Evolutionary conservation across 2,888 invertebrate species (phyloP), one percentile per base, ranked within the genome.

Genomic region (Calameuta pallipes): DNA sequence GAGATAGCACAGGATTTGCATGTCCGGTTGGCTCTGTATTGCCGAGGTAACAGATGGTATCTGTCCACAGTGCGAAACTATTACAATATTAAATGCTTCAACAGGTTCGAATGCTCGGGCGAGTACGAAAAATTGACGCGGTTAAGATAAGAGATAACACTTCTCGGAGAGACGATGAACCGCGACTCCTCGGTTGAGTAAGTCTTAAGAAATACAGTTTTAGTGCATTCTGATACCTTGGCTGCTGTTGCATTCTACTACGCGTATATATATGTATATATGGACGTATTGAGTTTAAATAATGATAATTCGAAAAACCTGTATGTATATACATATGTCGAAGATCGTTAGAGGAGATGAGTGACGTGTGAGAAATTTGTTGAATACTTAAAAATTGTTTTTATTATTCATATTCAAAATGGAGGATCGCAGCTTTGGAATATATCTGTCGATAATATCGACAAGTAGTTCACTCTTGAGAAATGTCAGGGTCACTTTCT

Each of bases 1-100:
- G 79, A 80, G 78, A 82, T 73, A 80, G 79, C 80, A 81, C 78
- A 76, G 74, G 78, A 87, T 88, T 88, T 86, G 85, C 86, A 87
- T 84, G 83, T 83, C 79, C 83, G 82, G 84, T 86, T 81, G 81
- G 75, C 80, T 81, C 79, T 80, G 79, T 74, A 33, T 77, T 78
- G 79, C 76, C 81, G 82, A 36, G 85, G 85, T 85, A 80, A 83
- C 82, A 82, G 84, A 88, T 83, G 82, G 69, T 84, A 84, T 83
- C 84, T 79, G 78, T 37, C 68, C 75, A 73, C 71, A 69, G 79
- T 75, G 76, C 75, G 77, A 80, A 82, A 82, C 80, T 79, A 84
- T 82, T 81, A 80, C 80, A 81, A 84, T 85, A 86, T 82, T 85
- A 84, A 84, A 83, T 79, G 82, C 83, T 81, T 84, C 82, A 81